phyloP scores from a whole-genome alignment of 2,888 invertebrate species.

The Pomacea canaliculata region DNA sequence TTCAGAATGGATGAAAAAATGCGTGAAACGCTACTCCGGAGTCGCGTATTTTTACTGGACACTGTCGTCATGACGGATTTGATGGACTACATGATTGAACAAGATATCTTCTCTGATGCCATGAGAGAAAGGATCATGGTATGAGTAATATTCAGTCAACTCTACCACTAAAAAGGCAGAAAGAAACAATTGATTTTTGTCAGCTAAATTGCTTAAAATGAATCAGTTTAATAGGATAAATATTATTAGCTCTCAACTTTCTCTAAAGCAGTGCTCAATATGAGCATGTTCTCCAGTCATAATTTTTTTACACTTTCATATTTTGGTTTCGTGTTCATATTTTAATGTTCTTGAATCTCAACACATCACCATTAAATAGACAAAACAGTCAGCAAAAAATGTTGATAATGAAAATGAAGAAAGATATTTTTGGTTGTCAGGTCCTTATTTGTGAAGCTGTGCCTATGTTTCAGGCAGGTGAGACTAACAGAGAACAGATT shows the following conservation, averaged over 20 bases:
- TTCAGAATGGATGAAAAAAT: slow-evolving; percentile 1
- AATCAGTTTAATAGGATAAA: too few species aligned
- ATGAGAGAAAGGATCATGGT: slow-evolving; percentile 21
- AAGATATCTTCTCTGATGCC: slow-evolving; percentile 15
- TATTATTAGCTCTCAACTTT: too few species aligned
- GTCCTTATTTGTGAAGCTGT: neutral
- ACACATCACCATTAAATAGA: neutral
- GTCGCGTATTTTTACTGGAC: slow-evolving; percentile 14
- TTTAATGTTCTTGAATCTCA: too few species aligned
- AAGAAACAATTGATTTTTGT: too few species aligned
- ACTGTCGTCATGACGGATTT: slow-evolving; percentile 4
- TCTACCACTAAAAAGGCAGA: too few species aligned
- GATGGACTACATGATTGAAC: slow-evolving; percentile 15
- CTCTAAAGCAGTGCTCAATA: too few species aligned
- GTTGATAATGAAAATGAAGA: neutral
- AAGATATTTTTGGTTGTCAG: neutral
- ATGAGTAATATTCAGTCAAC: too few species aligned
- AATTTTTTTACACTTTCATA: too few species aligned
- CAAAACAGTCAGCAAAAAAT: neutral
- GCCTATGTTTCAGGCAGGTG: slow-evolving; percentile 1
- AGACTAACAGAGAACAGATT: slow-evolving; percentile 7
- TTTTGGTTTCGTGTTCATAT: too few species aligned
- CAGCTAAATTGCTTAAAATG: too few species aligned
- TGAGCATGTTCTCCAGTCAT: too few species aligned
- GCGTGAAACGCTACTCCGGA: slow-evolving; percentile 9